Percentiles rank a stretch among this genome's conserved stretches.
These are phyloP conservation scores for Eupithecia dodoneata DNA, from an alignment of 2,888 invertebrate species.

Conservation along the genomic window DNA sequence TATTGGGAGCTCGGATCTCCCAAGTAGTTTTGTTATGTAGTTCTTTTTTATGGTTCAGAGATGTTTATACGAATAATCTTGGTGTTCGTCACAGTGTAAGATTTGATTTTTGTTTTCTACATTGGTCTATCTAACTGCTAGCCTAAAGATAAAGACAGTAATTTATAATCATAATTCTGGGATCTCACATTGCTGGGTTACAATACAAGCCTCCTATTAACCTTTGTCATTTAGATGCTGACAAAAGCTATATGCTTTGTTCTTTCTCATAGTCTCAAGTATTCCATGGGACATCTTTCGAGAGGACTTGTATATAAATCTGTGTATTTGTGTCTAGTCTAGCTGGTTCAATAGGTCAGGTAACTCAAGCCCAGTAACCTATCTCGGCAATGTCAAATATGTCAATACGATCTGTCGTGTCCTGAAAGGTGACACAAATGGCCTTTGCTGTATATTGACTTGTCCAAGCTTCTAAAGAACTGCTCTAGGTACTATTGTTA, in stretches of 20 bases:
- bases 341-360: neutral
- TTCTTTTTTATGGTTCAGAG: constrained; percentile 17
- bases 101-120: neutral
- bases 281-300: neutral
- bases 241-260: neutral
- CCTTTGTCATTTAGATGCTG: neutral
- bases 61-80: constrained; percentile 1
- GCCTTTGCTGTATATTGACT: constrained; percentile 7
- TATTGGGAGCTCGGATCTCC: constrained; percentile 36
- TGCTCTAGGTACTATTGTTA: neutral
- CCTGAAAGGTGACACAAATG: constrained; percentile 17
- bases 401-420: neutral
- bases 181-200: neutral
- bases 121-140: neutral
- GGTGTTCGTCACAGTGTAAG: neutral
- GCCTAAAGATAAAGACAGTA: neutral
- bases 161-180: neutral
- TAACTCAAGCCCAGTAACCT: neutral
- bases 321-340: constrained; percentile 4
- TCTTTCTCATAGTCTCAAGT: neutral
- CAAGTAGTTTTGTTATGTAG: constrained; percentile 26
- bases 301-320: neutral
- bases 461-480: neutral
- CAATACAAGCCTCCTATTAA: neutral
- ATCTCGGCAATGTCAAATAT: constrained; percentile 1